These are phyloP conservation scores for Phaenicophaeus curvirostris DNA, from an alignment of 2,797 vertebrate species.

Conservation along the genomic window DNA sequence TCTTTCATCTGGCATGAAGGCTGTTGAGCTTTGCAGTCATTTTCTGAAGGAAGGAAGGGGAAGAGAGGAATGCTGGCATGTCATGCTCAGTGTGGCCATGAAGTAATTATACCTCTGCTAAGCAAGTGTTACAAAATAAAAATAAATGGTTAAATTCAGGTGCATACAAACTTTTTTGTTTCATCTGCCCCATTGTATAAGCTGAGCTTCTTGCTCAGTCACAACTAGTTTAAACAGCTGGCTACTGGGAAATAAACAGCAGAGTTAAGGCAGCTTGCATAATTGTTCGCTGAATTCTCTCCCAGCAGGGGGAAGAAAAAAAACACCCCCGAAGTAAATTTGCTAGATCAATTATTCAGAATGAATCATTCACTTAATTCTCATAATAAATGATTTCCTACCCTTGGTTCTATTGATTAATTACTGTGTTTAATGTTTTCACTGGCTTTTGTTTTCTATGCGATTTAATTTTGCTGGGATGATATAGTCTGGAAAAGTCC, in stretches of 20 bases:
- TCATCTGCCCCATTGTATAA: background rate
- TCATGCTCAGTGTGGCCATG: background rate
- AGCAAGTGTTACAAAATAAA: background rate
- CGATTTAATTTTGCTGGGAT: conserved; percentile 38
- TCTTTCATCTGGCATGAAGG: conserved; percentile 8
- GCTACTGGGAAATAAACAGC: background rate
- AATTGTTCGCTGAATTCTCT: background rate
- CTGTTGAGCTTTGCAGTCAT: background rate
- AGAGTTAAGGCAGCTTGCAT: background rate
- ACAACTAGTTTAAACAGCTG: background rate
- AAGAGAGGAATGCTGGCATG: background rate
- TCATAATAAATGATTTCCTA: conserved; percentile 58
- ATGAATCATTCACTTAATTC: conserved; percentile 55
- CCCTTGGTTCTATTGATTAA: conserved; percentile 43
- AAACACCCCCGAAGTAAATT: background rate
- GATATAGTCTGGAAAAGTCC: conserved; percentile 8
- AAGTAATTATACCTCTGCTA: background rate
- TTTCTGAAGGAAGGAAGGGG: conserved; percentile 11
- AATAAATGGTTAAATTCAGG: background rate
- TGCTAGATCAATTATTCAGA: conserved; percentile 58
- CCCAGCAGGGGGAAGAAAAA: background rate
- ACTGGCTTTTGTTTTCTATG: conserved; percentile 40
- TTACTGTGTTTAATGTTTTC: conserved; percentile 54
- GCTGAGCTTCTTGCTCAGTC: background rate
- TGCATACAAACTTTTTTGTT: background rate